A percentile compares a stretch with the other conserved stretches of the same genome.
These are phyloP conservation scores for Drosophila meridiana DNA, from an alignment of 2,888 invertebrate species.

Conservation along the genomic window DNA sequence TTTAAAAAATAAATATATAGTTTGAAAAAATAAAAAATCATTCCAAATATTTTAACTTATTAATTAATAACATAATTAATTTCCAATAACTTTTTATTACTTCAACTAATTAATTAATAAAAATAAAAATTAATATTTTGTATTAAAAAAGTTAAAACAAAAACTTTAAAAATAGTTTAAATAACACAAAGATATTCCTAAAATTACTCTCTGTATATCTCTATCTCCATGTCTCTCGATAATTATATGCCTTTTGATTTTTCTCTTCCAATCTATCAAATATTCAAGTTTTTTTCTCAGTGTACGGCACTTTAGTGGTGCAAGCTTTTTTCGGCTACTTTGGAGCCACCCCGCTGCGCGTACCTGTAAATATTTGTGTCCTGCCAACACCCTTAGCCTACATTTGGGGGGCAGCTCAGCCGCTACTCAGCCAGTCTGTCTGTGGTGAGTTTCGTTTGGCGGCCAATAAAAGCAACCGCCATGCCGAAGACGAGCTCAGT, in stretches of 20 bases:
- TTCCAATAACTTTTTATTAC: too few relatives aligned
- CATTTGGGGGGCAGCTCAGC: constrained; percentile 24
- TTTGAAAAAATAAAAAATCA: background rate
- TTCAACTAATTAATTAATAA: background rate
- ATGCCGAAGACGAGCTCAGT: constrained; percentile 67
- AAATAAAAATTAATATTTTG: too few relatives aligned
- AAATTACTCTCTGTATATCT: too few relatives aligned
- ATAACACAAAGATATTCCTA: too few relatives aligned
- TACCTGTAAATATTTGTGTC: constrained; percentile 76
- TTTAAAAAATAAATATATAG: background rate
- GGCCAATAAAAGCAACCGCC: constrained; percentile 73
- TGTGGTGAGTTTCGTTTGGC: constrained; percentile 70
- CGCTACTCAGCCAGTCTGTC: constrained; percentile 55
- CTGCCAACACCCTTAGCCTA: constrained; percentile 34
- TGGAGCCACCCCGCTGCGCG: constrained; percentile 26
- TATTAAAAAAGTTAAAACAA: too few relatives aligned
- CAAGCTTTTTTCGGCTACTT: constrained; percentile 41
- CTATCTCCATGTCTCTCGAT: too few relatives aligned
- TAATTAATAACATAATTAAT: too few relatives aligned
- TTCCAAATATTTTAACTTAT: too few relatives aligned
- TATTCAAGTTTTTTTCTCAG: background rate
- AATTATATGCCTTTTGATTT: too few relatives aligned
- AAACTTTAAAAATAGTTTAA: too few relatives aligned
- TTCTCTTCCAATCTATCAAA: background rate
- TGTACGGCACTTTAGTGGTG: constrained; percentile 5